Evolutionary conservation across 2,797 vertebrate species (phyloP), one percentile per base, ranked within the genome.

Genomic region (Prionace glauca): DNA sequence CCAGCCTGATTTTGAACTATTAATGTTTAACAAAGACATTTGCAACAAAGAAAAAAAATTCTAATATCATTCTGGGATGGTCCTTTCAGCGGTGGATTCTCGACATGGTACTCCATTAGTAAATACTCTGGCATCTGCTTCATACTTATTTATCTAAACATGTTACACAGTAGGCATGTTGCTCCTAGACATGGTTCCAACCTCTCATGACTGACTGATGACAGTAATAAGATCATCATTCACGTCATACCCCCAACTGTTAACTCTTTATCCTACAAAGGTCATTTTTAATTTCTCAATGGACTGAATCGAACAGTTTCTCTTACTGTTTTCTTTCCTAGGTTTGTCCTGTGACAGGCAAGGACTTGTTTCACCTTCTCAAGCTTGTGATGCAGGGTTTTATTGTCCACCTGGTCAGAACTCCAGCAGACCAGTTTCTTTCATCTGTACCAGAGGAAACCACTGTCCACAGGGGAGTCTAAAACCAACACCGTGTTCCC

Each of bases 391-490:
- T 65, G 94, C 96, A 60, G 97, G 97, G 16, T 97, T 97, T 94
- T 97, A 96, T 77, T 97, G 97, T 16, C 96, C 90, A 29, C 97
- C 97, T 16, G 97, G 96, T 26, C 97, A 97, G 94, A 98, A 96
- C 95, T 86, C 97, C 97, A 98, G 97, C 97, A 97, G 96, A 96
- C 96, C 93, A 10, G 14, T 84, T 71, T 71, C 95, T 24, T 26
- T 96, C 95, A 90, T 96, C 41, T 99, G 99, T 96, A 98, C 98
- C 72, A 96, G 97, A 96, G 99, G 99, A 86, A 97, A 98, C 96
- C 98, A 97, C 90, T 99, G 99, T 86, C 98, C 98, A 26, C 12
- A 96, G 95, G 98, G 98, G 95, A 98, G 98, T 96, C 88, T 96
- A 22, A 96, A 96, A 94, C 98, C 98, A 60, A 60, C 96, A 24